Evolutionary conservation across 2,113 vertebrate species (phyloP).

Genomic region (Calidris pugnax): DNA sequence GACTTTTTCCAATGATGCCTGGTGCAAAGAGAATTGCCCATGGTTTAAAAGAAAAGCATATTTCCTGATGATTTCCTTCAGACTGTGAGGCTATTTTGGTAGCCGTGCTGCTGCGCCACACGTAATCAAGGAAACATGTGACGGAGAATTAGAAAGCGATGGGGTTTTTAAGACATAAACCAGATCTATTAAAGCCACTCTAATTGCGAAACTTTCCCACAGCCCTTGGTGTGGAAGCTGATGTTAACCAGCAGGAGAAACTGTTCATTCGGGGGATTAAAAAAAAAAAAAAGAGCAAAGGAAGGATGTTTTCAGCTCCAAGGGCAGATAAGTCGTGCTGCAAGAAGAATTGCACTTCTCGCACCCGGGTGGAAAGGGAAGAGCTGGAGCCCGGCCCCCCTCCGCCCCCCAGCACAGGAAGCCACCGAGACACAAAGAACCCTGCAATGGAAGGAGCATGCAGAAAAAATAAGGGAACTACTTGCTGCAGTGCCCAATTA

Average conservation of each 20-base stretch:
- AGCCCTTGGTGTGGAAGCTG: conserved; percentile 23
- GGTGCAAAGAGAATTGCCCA: not conserved
- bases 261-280: not conserved
- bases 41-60: not conserved
- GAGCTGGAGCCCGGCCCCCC: not conserved
- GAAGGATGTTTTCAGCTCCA: conserved; percentile 45
- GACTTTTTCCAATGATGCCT: not conserved
- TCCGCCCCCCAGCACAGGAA: conserved; percentile 36
- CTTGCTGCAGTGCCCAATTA: not conserved
- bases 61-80: conserved; percentile 58
- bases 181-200: conserved; percentile 13
- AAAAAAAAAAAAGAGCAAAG: not conserved
- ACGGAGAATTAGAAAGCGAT: conserved; percentile 29
- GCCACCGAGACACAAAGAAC: conserved; percentile 42
- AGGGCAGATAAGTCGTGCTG: not conserved
- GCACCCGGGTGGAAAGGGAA: conserved; percentile 1
- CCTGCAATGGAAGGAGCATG: not conserved
- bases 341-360: not conserved
- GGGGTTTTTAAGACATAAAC: conserved; percentile 32
- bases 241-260: conserved; percentile 36
- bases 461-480: conserved; percentile 1
- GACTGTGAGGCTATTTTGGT: conserved; percentile 11
- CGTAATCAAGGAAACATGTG: conserved; percentile 38
- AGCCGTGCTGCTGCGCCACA: not conserved
- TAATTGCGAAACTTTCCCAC: conserved; percentile 41